Base-by-base conservation (phyloP, 64 coral and sea anemone species). In the Stylophora pistillata region DNA sequence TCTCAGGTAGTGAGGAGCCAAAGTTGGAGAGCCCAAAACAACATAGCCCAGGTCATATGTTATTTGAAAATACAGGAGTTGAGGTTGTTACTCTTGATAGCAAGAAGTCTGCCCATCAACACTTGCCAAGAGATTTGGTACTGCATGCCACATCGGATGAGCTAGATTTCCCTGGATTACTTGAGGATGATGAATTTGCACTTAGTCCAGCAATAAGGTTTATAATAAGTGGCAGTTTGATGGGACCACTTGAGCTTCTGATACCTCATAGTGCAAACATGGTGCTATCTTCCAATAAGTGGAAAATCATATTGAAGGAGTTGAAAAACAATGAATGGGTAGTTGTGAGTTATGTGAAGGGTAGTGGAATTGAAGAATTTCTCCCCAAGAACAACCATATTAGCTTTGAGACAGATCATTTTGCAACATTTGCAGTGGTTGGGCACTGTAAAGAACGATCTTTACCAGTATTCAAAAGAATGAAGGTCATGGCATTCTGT, bases 341-440 rank as follows among this genome's bases (percentile, higher is more conserved):
- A 6, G 20, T 58, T 11, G 29, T 52, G 9, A 53, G 31, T 11
- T 15, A 68, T 31, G 63, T 32, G 11, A 34, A 82, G 18, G 60
- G 60, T 21, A 17, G 66, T n/a, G 79, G 79, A 33, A 66, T 82
- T 25, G 12, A n/a, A 47, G 66, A 68, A 0, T 82, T 82, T n/a
- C 3, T 82, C 27, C 6, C 68, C 1, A 56, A 79, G 13, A 71
- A 52, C 34, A 89, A 89, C 53, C 74, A 89, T 31, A 60, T 57
- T 7, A 89, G 53, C 55, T 71, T 89, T 57, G 18, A 55, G 14
- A 71, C 74, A 16, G 47, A 89, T 20, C 62, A 77, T 30, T 33
- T 90, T 14, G 71, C 79, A 5, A 90, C 78, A 41, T 90, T 73
- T 74, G 88, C 78, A 53, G 78, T 90, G 56, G 88, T 90, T 61